Conservation (phyloP, 2,113 vertebrate species). For the Calidris pugnax region DNA sequence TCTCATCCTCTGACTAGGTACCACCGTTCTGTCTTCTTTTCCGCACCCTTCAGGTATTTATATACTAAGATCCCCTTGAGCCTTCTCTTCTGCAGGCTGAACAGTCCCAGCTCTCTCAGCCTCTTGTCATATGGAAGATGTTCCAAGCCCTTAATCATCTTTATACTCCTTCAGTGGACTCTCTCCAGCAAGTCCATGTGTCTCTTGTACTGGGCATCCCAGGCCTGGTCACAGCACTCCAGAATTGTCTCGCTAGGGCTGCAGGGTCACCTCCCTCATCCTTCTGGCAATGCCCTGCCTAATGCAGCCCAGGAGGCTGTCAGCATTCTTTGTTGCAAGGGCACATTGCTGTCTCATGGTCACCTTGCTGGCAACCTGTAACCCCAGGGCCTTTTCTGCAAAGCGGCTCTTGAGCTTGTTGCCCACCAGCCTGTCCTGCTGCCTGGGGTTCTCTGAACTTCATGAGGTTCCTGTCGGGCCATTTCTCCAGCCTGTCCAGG, state of each 20-base stretch:
- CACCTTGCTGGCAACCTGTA: background rate
- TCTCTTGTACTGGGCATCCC: background rate
- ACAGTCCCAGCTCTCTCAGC: background rate
- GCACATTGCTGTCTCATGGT: background rate
- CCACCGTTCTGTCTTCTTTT: fast-evolving
- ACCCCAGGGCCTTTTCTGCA: background rate
- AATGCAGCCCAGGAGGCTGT: background rate
- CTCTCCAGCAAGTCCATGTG: background rate
- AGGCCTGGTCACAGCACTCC: background rate
- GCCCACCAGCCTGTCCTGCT: background rate
- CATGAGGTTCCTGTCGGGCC: background rate
- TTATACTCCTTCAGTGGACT: background rate
- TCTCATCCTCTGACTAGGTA: background rate
- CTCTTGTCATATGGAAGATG: too few relatives aligned
- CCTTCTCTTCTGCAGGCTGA: background rate
- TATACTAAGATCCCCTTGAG: background rate
- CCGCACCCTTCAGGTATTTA: background rate
- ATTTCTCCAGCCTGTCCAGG: background rate
- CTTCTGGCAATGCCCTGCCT: background rate
- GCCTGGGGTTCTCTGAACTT: background rate
- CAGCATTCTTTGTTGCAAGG: background rate
- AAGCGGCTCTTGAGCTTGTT: background rate
- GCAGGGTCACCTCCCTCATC: background rate
- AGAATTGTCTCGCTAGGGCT: background rate
- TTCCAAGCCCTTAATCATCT: background rate